Evolutionary conservation across 2,797 vertebrate species (phyloP).

Genomic region (Darevskia nairensis): DNA sequence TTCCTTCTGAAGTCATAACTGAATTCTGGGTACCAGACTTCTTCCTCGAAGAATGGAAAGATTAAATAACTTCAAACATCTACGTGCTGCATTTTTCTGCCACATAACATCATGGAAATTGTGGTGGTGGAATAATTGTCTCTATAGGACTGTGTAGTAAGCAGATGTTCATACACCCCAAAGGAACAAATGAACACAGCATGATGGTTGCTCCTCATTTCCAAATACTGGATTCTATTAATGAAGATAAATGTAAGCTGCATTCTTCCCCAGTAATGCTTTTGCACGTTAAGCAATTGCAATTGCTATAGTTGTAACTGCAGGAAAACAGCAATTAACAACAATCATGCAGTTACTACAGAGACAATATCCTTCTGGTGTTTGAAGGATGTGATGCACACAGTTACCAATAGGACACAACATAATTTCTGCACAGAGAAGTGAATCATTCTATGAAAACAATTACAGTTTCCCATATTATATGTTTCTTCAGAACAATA

Average conservation of each 20-base stretch:
- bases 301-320: slow-evolving; percentile 20
- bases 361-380: slow-evolving; percentile 16
- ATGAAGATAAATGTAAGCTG: slow-evolving; percentile 27
- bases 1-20: neutral
- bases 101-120: slow-evolving; percentile 7
- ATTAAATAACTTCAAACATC: slow-evolving; percentile 9
- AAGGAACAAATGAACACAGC: slow-evolving; percentile 8
- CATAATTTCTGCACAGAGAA: neutral
- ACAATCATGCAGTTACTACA: slow-evolving; percentile 26
- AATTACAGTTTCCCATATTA: slow-evolving; percentile 9
- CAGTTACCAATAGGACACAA: slow-evolving; percentile 24
- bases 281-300: slow-evolving; percentile 10
- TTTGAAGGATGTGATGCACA: slow-evolving; percentile 18
- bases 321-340: slow-evolving; percentile 31
- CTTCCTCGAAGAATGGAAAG: slow-evolving; percentile 16
- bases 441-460: slow-evolving; percentile 22
- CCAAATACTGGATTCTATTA: slow-evolving; percentile 13
- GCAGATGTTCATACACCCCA: neutral
- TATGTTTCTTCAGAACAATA: slow-evolving; percentile 16
- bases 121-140: neutral
- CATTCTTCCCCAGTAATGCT: slow-evolving; percentile 9
- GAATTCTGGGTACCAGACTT: neutral
- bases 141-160: neutral
- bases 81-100: neutral
- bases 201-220: slow-evolving; percentile 3